Evolutionary conservation across 2,888 invertebrate species (phyloP).

Genomic region (Calliphora vomitoria): DNA sequence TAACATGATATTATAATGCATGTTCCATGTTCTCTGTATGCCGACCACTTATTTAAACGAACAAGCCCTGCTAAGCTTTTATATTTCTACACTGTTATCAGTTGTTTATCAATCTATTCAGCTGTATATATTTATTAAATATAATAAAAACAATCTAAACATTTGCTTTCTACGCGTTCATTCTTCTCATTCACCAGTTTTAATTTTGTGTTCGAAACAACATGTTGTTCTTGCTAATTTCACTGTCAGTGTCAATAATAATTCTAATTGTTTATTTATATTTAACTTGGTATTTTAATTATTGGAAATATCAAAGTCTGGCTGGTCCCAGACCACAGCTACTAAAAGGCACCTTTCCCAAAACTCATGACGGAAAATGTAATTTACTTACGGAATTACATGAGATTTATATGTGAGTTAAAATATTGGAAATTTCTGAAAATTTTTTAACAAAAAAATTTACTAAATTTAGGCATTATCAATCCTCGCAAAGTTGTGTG

Average conservation of each 20-base stretch:
- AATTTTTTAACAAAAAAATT: not conserved
- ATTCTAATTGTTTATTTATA: conserved; percentile 45
- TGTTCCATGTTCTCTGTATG: too few species aligned
- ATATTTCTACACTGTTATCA: conserved; percentile 8
- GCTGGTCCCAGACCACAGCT: conserved; percentile 80
- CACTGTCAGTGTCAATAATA: not conserved
- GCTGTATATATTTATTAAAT: not conserved
- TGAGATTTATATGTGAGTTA: conserved; percentile 82
- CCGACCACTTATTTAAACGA: not conserved
- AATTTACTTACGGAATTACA: conserved; percentile 81
- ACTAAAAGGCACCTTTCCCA: conserved; percentile 81
- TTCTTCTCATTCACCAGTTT: conserved; percentile 20
- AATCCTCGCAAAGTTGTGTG: conserved; percentile 77
- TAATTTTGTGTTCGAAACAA: conserved; percentile 5
- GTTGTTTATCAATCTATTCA: not conserved
- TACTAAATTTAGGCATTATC: conserved; percentile 76
- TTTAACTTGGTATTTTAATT: conserved; percentile 68
- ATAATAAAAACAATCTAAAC: not conserved
- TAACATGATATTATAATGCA: too few species aligned
- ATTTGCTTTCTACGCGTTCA: not conserved
- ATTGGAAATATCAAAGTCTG: conserved; percentile 82
- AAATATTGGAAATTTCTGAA: not conserved
- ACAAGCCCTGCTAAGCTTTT: not conserved
- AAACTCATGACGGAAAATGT: conserved; percentile 75
- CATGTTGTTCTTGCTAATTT: conserved; percentile 48